These are phyloP conservation scores for Lepisosteus oculatus DNA, from an alignment of 2,113 vertebrate genomes.

Conservation along the genomic window DNA sequence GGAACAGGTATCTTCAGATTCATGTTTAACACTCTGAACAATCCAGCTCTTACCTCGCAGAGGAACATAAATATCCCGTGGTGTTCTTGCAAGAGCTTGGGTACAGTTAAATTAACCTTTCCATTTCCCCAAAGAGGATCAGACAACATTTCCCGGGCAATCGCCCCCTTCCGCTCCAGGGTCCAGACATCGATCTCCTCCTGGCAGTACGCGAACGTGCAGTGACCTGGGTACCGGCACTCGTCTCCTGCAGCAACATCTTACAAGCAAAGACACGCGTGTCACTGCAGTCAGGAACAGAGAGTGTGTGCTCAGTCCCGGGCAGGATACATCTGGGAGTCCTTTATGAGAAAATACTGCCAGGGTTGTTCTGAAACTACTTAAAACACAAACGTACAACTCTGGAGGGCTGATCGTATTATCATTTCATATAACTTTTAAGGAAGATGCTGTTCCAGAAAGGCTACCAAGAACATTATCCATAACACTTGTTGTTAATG, in stretches of 20 bases:
- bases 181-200: slow-evolving; percentile 98
- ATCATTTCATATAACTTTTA: too few relatives aligned
- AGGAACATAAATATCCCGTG: slow-evolving; percentile 95
- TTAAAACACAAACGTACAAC: too few relatives aligned
- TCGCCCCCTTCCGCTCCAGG: slow-evolving; percentile 88
- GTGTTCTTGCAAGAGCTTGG: slow-evolving; percentile 88
- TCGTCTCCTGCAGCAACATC: slow-evolving; percentile 90
- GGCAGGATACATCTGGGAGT: too few relatives aligned
- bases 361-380: too few relatives aligned
- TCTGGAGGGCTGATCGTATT: too few relatives aligned
- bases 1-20: neutral
- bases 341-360: too few relatives aligned
- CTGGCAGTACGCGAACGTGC: slow-evolving; percentile 94
- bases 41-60: slow-evolving; percentile 76
- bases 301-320: neutral
- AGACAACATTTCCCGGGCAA: slow-evolving; percentile 87
- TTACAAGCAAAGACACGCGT: slow-evolving; percentile 30
- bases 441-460: too few relatives aligned
- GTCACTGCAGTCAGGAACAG: neutral
- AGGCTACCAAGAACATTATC: too few relatives aligned
- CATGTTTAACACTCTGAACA: too few relatives aligned
- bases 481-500: too few relatives aligned
- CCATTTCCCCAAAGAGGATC: slow-evolving; percentile 72
- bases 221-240: slow-evolving; percentile 88
- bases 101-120: slow-evolving; percentile 76